These are phyloP conservation scores for Proisotoma minuta DNA, from an alignment of 2,888 invertebrate species.

Conservation along the genomic window DNA sequence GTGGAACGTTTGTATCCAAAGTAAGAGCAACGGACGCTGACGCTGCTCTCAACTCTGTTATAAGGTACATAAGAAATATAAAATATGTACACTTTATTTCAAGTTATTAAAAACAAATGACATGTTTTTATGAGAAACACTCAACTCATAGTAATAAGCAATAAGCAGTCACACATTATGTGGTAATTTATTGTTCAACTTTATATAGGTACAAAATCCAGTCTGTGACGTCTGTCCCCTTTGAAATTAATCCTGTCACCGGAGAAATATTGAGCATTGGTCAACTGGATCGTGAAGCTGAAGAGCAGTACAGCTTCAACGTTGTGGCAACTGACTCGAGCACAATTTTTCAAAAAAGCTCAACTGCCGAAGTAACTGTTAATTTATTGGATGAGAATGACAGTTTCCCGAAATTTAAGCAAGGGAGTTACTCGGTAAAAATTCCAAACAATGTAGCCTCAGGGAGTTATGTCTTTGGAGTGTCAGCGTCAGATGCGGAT, in stretches of 20 bases:
- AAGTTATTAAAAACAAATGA: too few species aligned
- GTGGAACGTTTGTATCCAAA: conserved; percentile 70
- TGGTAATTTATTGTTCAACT: conserved; percentile 18
- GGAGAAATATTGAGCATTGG: conserved; percentile 72
- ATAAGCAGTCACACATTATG: too few species aligned
- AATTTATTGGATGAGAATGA: conserved; percentile 89
- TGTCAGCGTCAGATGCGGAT: conserved; percentile 79
- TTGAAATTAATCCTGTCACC: conserved; percentile 70
- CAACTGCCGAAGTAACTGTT: conserved; percentile 70
- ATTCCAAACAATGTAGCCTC: conserved; percentile 78
- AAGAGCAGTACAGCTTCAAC: conserved; percentile 69
- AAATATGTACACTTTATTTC: too few species aligned
- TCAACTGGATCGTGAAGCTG: conserved; percentile 73
- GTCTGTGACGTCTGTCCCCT: conserved; percentile 75
- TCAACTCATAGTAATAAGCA: not conserved
- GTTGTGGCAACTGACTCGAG: conserved; percentile 85
- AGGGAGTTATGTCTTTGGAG: conserved; percentile 79
- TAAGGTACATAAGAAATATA: conserved; percentile 52
- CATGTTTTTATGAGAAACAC: conserved; percentile 4
- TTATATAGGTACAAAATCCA: conserved; percentile 67
- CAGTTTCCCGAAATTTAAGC: conserved; percentile 74
- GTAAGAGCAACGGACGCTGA: conserved; percentile 78
- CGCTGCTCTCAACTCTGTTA: conserved; percentile 76
- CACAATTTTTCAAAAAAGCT: conserved; percentile 74
- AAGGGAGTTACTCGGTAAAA: conserved; percentile 69